Conservation (phyloP, 2,797 vertebrate genomes). For the Geotrypetes seraphini region DNA sequence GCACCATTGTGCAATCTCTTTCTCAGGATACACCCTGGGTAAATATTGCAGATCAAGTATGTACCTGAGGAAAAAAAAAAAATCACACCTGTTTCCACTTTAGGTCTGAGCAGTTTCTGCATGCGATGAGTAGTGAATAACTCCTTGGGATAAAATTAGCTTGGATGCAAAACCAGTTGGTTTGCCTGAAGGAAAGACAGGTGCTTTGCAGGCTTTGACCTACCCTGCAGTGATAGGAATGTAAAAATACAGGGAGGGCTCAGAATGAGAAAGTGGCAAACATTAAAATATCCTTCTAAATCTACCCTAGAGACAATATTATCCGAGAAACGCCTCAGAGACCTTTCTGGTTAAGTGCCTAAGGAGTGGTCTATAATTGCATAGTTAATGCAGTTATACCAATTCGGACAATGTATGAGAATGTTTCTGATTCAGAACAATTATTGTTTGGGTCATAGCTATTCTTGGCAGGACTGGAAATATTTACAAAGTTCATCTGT, state of each 20-base stretch:
- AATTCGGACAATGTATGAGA: too few relatives aligned
- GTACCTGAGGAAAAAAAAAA: too few relatives aligned
- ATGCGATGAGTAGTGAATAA: conserved; percentile 1
- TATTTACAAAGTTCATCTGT: too few relatives aligned
- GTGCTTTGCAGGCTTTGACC: conserved; percentile 27
- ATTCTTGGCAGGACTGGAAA: too few relatives aligned
- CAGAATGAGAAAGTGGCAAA: conserved; percentile 17
- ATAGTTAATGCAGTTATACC: background rate
- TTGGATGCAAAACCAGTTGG: conserved; percentile 23
- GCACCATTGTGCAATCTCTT: conserved; percentile 3
- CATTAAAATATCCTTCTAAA: conserved; percentile 11
- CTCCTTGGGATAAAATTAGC: conserved; percentile 21
- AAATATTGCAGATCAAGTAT: conserved; percentile 18
- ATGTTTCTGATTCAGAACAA: too few relatives aligned
- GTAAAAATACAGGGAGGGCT: conserved; percentile 7
- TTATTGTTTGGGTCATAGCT: too few relatives aligned
- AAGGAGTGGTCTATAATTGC: conserved; percentile 6
- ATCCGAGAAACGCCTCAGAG: conserved; percentile 6
- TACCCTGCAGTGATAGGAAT: conserved; percentile 6
- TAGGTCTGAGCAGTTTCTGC: conserved; percentile 8
- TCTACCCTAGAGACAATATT: conserved; percentile 3
- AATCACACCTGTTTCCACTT: conserved; percentile 10
- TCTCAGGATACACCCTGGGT: conserved; percentile 5
- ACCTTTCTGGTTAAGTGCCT: conserved; percentile 6
- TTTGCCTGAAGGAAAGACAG: conserved; percentile 17